These are phyloP conservation scores for Agrotis puta DNA, from an alignment of 2,888 invertebrate genomes.

Conservation along the genomic window DNA sequence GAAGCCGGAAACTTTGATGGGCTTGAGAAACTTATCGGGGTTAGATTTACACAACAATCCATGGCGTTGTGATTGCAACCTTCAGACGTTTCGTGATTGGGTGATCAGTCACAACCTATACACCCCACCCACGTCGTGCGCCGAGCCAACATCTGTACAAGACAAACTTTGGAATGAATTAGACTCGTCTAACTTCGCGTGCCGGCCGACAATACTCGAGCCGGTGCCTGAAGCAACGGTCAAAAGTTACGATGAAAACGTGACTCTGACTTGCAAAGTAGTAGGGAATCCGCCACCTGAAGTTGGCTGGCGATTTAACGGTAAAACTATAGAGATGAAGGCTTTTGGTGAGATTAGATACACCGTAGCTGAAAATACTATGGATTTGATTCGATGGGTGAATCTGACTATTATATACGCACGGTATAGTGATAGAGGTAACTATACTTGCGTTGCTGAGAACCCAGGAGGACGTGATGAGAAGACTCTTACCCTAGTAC, in stretches of 20 bases:
- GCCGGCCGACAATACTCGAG: constrained; percentile 94
- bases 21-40: constrained; percentile 93
- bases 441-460: constrained; percentile 95
- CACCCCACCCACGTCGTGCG: constrained; percentile 94
- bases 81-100: constrained; percentile 95
- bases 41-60: constrained; percentile 95
- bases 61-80: constrained; percentile 97
- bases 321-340: constrained; percentile 90
- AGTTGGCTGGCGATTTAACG: constrained; percentile 94
- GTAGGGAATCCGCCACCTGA: constrained; percentile 94
- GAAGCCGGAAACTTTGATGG: constrained; percentile 92
- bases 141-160: constrained; percentile 92
- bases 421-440: constrained; percentile 92
- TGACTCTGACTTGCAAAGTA: constrained; percentile 94
- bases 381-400: constrained; percentile 91
- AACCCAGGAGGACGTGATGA: constrained; percentile 96
- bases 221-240: constrained; percentile 91
- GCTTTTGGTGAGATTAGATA: constrained; percentile 89
- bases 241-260: constrained; percentile 93
- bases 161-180: constrained; percentile 95
- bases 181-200: constrained; percentile 94
- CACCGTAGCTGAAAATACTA: constrained; percentile 83
- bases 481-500: constrained; percentile 93
- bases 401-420: constrained; percentile 93
- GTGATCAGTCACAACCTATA: constrained; percentile 94